phyloP scores from a whole-genome alignment of 2,113 vertebrate species.

The Strigops habroptila region DNA sequence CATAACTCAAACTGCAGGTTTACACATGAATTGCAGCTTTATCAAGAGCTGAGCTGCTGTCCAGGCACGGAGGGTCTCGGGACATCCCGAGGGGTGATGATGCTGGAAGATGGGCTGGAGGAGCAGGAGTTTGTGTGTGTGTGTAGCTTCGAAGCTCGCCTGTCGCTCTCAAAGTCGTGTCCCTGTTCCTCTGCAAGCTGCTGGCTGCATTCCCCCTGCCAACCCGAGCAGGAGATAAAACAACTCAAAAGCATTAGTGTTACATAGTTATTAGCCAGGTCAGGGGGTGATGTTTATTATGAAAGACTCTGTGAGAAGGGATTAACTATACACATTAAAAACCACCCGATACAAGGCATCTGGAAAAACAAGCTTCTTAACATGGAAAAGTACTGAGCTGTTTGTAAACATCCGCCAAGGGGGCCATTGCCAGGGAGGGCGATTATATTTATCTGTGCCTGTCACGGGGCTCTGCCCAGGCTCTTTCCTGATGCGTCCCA shows the following conservation, averaged over 20 bases:
- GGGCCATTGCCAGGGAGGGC: constrained; percentile 39
- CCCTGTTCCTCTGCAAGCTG: background rate
- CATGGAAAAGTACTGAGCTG: constrained; percentile 64
- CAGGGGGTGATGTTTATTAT: constrained; percentile 67
- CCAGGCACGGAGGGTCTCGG: background rate
- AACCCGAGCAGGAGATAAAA: background rate
- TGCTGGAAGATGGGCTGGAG: background rate
- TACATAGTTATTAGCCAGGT: constrained; percentile 50
- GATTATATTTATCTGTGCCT: constrained; percentile 46
- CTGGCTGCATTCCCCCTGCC: background rate
- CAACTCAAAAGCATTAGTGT: background rate
- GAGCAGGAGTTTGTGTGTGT: fast-evolving
- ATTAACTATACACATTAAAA: constrained; percentile 61
- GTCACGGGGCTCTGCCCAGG: constrained; percentile 30
- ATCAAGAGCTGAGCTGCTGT: background rate
- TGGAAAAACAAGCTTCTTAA: constrained; percentile 68
- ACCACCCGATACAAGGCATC: constrained; percentile 50
- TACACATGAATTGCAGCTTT: background rate
- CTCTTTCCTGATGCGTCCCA: background rate
- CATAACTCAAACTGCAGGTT: background rate
- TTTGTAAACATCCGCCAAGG: constrained; percentile 60
- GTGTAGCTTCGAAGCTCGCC: background rate
- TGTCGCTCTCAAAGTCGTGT: background rate
- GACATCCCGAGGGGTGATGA: fast-evolving
- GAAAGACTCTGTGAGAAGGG: constrained; percentile 60